Percentiles rank a stretch among this genome's conserved stretches.
phyloP scores from a whole-genome alignment of 2,797 vertebrate genomes.

The Erpetoichthys calabaricus region DNA sequence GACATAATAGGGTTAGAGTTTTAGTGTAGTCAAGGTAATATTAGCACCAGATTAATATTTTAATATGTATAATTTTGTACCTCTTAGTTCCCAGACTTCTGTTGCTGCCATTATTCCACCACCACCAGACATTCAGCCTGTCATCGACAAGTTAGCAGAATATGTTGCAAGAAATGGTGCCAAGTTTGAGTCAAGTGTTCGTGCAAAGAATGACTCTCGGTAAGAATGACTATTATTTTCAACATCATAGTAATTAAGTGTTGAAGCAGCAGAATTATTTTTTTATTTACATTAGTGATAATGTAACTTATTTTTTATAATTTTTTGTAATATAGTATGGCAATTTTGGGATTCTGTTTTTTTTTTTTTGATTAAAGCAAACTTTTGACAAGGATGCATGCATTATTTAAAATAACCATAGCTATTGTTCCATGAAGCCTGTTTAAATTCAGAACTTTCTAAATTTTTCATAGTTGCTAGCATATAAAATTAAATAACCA shows the following conservation, averaged over 20 bases:
- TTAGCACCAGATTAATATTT: background rate
- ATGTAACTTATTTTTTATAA: too few relatives aligned
- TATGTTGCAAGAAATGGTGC: constrained; percentile 90
- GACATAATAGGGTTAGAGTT: too few relatives aligned
- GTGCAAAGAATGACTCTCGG: constrained; percentile 91
- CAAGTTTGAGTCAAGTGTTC: constrained; percentile 89
- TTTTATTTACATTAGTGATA: background rate
- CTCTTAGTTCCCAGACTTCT: constrained; percentile 48
- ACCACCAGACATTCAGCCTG: constrained; percentile 88
- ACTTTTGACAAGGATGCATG: too few relatives aligned
- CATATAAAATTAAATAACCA: too few relatives aligned
- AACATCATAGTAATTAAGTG: background rate
- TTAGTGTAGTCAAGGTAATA: background rate
- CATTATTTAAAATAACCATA: too few relatives aligned
- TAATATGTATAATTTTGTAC: background rate
- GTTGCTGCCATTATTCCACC: constrained; percentile 83
- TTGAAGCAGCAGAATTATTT: background rate
- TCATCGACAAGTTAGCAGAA: constrained; percentile 94
- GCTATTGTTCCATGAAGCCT: too few relatives aligned
- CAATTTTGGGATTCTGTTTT: too few relatives aligned
- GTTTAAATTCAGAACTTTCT: too few relatives aligned
- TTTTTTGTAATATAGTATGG: too few relatives aligned
- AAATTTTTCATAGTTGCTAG: too few relatives aligned
- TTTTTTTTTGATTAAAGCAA: too few relatives aligned
- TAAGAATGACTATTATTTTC: constrained; percentile 30